phyloP scores from a whole-genome alignment of 1,140 invertebrate genomes.

The Phenacoccus solenopsis region DNA sequence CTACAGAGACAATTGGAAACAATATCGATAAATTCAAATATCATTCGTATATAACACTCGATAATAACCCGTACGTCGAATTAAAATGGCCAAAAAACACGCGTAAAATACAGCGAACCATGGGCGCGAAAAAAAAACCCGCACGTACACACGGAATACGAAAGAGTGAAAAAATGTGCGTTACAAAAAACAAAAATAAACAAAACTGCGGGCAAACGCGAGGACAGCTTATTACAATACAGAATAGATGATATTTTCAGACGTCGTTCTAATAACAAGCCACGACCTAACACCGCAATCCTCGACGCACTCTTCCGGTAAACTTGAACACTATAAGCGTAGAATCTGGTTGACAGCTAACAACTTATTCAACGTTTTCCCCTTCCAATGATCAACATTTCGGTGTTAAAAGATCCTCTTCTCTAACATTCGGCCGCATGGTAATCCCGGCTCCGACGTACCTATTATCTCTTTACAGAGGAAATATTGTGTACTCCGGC shows the following conservation, averaged over 20 bases:
- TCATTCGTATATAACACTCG: background rate
- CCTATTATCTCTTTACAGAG: background rate
- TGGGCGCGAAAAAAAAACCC: too few species aligned
- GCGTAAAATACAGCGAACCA: too few species aligned
- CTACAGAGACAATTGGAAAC: background rate
- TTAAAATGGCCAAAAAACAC: too few species aligned
- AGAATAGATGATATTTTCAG: slow-evolving; percentile 11
- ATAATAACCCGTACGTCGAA: background rate
- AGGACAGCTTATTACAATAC: slow-evolving; percentile 14
- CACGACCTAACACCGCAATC: background rate
- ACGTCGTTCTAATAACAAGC: slow-evolving; percentile 14
- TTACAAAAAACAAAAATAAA: background rate
- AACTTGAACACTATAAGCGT: background rate
- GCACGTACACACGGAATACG: background rate
- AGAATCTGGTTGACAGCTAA: slow-evolving; percentile 16
- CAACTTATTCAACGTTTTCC: slow-evolving; percentile 11
- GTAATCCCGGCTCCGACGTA: too few species aligned
- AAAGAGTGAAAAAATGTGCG: background rate
- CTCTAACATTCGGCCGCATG: slow-evolving; percentile 2
- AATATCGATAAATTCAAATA: background rate
- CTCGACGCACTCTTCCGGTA: background rate
- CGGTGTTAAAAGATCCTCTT: slow-evolving; percentile 12
- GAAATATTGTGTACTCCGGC: background rate
- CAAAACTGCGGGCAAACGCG: background rate
- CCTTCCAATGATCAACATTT: background rate